Evolutionary conservation across 2,888 invertebrate species (phyloP), one percentile per base, ranked within the genome.

Genomic region (Pelosia muscerda): DNA sequence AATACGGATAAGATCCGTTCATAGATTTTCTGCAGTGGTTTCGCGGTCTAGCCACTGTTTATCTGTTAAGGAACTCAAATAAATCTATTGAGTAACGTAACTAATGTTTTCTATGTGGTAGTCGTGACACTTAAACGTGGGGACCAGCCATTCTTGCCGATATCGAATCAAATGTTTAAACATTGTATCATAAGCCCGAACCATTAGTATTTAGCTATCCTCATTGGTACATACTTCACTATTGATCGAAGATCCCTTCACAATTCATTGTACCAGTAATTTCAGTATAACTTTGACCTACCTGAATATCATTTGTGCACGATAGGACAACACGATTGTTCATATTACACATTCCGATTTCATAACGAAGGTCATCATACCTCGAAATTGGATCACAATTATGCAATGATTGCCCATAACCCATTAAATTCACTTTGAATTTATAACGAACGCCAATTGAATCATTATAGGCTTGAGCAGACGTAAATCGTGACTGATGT

Each of bases 21-120:
- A 82, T 88, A 91, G 92, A 93, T 94, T 92, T 91, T 88, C 92
- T 89, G 84, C 84, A 84, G 92, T 86, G 90, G 93, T 92, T 94
- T 92, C 88, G 92, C 89, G 93, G 94, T 92, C 89, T 88, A 81
- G 82, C 89, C 89, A 85, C 88, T 88, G 88, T 90, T 93, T 94
- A 94, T 94, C 92, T 88, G 85, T 81, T 84, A 80, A 77, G 86
- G 87, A 89, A 88, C 89, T 88, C 87, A 91, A 92, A 93, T 92
- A 92, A 92, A 94, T 92, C 91, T 91, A 89, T 91, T 89, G 86
- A 84, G 86, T 84, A 87, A 88, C 83, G 83, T 86, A 86, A 87
- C 86, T 89, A 88, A 88, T 88, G 85, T 88, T 90, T 87, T 87
- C 86, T 87, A 82, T 89, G 84, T 88, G 85, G 83, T 86, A 92